Percentiles rank a stretch among this genome's conserved stretches.
These are phyloP conservation scores for Neodiprion fabricii DNA, from an alignment of 1,140 invertebrate genomes.

Conservation along the genomic window DNA sequence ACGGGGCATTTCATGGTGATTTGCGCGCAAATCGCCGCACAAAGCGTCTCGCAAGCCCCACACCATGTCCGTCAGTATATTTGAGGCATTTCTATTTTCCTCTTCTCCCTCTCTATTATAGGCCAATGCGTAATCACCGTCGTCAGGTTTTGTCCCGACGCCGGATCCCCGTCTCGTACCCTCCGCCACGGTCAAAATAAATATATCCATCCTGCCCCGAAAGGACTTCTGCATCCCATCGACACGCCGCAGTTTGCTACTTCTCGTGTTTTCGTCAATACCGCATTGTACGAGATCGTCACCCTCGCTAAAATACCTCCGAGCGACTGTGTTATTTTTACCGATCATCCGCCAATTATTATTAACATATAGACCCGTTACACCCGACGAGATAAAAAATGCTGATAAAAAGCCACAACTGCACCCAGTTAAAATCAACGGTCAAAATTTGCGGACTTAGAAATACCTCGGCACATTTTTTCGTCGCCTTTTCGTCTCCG, in stretches of 20 bases:
- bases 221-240: no score
- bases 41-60: constrained; percentile 39
- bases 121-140: constrained; percentile 42
- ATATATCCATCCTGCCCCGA: not conserved
- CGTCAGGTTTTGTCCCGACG: constrained; percentile 14
- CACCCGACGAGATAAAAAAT: no score
- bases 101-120: not conserved
- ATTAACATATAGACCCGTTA: not conserved
- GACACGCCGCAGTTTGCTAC: not conserved
- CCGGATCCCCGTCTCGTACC: not conserved
- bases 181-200: not conserved
- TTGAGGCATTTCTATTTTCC: constrained; percentile 31
- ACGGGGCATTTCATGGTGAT: constrained; percentile 55
- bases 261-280: constrained; percentile 12
- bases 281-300: constrained; percentile 35
- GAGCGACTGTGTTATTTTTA: constrained; percentile 38
- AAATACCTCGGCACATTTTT: no score
- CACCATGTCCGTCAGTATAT: constrained; percentile 39
- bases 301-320: constrained; percentile 8
- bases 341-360: constrained; percentile 35
- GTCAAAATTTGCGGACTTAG: no score
- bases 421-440: no score
- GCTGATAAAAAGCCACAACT: no score
- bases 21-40: constrained; percentile 54
- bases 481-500: no score